Conservation (phyloP, 2,797 vertebrate genomes). For the Lithobates sylvaticus region DNA sequence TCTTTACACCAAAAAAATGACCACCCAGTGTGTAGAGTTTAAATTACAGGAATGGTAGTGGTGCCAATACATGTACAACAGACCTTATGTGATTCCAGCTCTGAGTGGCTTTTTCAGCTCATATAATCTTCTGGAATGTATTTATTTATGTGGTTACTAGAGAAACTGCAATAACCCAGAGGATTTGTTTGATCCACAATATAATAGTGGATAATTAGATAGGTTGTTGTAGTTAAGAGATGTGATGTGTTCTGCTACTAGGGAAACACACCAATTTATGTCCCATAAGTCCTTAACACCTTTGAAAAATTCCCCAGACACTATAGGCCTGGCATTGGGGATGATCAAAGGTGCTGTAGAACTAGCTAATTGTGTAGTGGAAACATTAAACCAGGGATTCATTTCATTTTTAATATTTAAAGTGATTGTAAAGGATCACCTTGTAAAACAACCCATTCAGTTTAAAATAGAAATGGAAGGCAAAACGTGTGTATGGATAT, state of each 20-base stretch:
- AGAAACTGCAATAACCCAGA: slow-evolving; percentile 44
- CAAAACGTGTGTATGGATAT: too few species aligned
- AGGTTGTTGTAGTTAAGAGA: slow-evolving; percentile 50
- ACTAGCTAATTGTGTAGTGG: slow-evolving; percentile 20
- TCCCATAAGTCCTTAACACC: slow-evolving; percentile 10
- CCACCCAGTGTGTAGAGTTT: not conserved
- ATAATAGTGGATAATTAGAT: slow-evolving; percentile 54
- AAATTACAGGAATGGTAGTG: not conserved
- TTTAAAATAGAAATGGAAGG: too few species aligned
- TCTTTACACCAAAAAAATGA: slow-evolving; percentile 34
- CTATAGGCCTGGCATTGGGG: not conserved
- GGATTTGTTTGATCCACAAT: slow-evolving; percentile 33
- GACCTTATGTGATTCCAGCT: slow-evolving; percentile 4
- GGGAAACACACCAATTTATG: slow-evolving; percentile 35
- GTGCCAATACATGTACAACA: slow-evolving; percentile 21
- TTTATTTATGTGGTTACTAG: slow-evolving; percentile 59
- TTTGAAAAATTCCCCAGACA: slow-evolving; percentile 22
- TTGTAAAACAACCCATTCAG: too few species aligned
- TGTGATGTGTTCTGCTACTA: slow-evolving; percentile 54
- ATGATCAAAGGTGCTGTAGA: slow-evolving; percentile 14
- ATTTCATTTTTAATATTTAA: not conserved
- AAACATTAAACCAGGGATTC: slow-evolving; percentile 39
- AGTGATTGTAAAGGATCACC: too few species aligned
- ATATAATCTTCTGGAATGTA: slow-evolving; percentile 58
- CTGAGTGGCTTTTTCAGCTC: not conserved